A percentile compares a stretch with the other conserved stretches of the same genome.
Evolutionary conservation across 1,140 invertebrate genomes (phyloP).

Genomic region (Cydia amplana): DNA sequence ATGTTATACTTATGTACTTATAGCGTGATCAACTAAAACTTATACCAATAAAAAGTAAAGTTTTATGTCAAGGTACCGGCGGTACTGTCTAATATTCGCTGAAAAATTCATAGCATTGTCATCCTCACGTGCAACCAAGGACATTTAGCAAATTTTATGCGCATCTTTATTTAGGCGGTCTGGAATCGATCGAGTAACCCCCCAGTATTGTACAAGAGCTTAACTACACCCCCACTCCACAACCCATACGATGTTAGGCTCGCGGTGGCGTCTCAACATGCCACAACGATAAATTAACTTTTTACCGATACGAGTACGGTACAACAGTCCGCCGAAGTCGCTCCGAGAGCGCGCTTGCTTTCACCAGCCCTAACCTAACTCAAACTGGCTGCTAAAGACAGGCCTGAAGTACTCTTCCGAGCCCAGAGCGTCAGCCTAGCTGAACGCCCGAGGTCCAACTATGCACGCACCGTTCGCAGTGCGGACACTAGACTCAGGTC

Average conservation of each 20-base stretch:
- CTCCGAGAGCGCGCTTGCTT: conserved; percentile 29
- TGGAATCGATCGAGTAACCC: conserved; percentile 59
- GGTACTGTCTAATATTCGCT: neutral
- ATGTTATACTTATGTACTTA: neutral
- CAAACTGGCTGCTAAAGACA: conserved; percentile 49
- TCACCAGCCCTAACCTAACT: neutral
- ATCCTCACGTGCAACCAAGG: conserved; percentile 41
- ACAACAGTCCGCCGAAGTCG: conserved; percentile 55
- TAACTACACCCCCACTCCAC: neutral
- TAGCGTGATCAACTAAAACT: neutral
- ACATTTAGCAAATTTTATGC: conserved; percentile 69
- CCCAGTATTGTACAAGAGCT: neutral
- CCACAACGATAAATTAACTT: conserved; percentile 74
- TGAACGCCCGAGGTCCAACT: conserved; percentile 58
- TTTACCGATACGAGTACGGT: conserved; percentile 48
- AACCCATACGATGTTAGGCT: conserved; percentile 1
- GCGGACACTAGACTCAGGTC: conserved; percentile 53
- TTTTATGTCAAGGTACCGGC: neutral
- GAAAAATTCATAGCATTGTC: conserved; percentile 24
- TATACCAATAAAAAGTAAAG: neutral
- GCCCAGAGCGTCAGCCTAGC: conserved; percentile 64
- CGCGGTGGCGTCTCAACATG: conserved; percentile 51
- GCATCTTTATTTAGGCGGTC: conserved; percentile 62
- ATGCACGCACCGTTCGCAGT: conserved; percentile 57
- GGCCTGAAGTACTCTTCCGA: conserved; percentile 53